phyloP scores from a whole-genome alignment of 2,113 vertebrate species.

The Dasyprocta punctata region DNA sequence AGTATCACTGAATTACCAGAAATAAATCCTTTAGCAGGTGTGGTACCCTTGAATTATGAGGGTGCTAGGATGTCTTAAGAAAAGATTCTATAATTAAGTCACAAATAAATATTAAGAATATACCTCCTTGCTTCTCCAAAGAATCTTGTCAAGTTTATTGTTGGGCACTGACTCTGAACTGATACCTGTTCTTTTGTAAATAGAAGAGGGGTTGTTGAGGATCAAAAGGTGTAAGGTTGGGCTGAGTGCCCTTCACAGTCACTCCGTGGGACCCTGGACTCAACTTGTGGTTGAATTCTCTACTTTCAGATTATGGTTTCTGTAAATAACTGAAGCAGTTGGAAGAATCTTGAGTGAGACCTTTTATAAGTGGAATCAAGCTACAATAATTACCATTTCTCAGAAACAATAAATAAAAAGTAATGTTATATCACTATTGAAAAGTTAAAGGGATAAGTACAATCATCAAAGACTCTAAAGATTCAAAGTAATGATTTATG shows the following conservation, averaged over 20 bases:
- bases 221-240: background rate
- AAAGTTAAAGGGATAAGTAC: background rate
- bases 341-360: background rate
- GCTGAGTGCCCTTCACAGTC: rapidly evolving
- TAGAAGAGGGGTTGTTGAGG: background rate
- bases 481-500: background rate
- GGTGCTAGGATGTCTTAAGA: background rate
- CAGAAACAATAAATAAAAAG: background rate
- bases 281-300: rapidly evolving
- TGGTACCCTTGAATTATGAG: background rate
- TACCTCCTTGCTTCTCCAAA: background rate
- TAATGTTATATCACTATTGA: background rate
- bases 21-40: background rate
- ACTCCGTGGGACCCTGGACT: background rate
- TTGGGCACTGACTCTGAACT: background rate
- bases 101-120: background rate
- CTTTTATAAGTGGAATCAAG: background rate
- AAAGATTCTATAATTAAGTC: background rate
- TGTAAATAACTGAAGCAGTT: background rate
- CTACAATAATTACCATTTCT: background rate
- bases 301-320: background rate
- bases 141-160: background rate
- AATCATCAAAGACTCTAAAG: background rate
- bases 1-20: background rate
- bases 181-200: background rate